These are phyloP conservation scores for Sphenopsis melanotis DNA, from an alignment of 2,797 vertebrate species.

Conservation along the genomic window DNA sequence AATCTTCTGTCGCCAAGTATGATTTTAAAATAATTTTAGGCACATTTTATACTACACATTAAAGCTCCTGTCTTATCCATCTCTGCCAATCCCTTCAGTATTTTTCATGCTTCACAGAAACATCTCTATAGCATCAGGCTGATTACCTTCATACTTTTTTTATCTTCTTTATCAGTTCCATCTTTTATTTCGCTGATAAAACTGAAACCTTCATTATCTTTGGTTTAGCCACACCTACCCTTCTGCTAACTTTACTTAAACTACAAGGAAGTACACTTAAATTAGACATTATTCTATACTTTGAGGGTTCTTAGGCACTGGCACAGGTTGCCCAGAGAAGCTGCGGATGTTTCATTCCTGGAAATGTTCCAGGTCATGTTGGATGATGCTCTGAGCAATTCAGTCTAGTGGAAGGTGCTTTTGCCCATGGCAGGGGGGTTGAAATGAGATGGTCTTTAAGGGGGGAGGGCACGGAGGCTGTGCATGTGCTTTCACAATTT, in stretches of 20 bases:
- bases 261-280: not conserved
- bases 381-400: not conserved
- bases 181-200: not conserved
- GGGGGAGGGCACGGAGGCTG: not conserved
- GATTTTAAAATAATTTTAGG: slow-evolving; percentile 36
- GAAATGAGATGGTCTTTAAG: not conserved
- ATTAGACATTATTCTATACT: not conserved
- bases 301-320: not conserved
- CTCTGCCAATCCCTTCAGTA: not conserved
- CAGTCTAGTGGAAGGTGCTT: not conserved
- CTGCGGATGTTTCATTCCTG: not conserved
- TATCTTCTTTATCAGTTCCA: not conserved
- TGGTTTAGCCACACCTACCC: not conserved
- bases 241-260: not conserved
- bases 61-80: not conserved
- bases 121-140: not conserved
- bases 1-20: slow-evolving; percentile 18
- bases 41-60: not conserved
- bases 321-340: not conserved
- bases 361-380: not conserved
- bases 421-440: not conserved
- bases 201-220: not conserved
- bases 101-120: not conserved
- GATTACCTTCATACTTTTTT: not conserved
- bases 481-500: not conserved